Evolutionary conservation across 2,113 vertebrate genomes (phyloP).

Genomic region (Grallaria varia): DNA sequence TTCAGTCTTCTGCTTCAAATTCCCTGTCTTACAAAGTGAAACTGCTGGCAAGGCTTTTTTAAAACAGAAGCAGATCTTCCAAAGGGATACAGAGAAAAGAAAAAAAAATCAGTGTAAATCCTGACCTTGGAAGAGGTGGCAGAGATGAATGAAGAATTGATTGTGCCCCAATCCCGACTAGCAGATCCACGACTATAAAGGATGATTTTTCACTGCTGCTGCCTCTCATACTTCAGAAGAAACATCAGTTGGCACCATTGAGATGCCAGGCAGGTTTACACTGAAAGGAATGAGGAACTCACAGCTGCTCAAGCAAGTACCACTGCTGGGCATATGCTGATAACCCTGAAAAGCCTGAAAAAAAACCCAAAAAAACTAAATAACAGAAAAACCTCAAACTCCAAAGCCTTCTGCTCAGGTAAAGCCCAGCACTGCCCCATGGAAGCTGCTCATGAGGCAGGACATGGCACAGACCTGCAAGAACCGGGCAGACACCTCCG

Average conservation of each 20-base stretch:
- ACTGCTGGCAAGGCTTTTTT: neutral
- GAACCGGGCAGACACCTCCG: neutral
- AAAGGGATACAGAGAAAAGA: fast-evolving
- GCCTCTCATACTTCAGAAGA: neutral
- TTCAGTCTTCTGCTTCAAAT: neutral
- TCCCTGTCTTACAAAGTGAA: neutral
- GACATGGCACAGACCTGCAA: neutral
- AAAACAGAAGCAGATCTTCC: neutral
- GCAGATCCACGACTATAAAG: neutral
- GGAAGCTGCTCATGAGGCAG: neutral
- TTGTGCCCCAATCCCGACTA: neutral
- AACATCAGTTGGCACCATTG: neutral
- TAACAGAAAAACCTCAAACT: too few species aligned
- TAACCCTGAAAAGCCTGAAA: neutral
- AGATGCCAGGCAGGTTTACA: neutral
- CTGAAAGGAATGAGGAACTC: neutral
- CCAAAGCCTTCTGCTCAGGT: neutral
- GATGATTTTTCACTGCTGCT: neutral
- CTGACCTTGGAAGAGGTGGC: neutral
- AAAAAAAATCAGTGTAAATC: neutral
- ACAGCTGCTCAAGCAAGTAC: neutral
- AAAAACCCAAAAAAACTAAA: neutral
- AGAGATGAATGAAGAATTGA: neutral
- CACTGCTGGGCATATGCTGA: neutral
- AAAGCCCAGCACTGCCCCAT: neutral